A percentile compares a stretch with the other conserved stretches of the same genome.
These are phyloP conservation scores for Syngnathoides biaculeatus DNA, from an alignment of 2,113 vertebrate species.

Conservation along the genomic window DNA sequence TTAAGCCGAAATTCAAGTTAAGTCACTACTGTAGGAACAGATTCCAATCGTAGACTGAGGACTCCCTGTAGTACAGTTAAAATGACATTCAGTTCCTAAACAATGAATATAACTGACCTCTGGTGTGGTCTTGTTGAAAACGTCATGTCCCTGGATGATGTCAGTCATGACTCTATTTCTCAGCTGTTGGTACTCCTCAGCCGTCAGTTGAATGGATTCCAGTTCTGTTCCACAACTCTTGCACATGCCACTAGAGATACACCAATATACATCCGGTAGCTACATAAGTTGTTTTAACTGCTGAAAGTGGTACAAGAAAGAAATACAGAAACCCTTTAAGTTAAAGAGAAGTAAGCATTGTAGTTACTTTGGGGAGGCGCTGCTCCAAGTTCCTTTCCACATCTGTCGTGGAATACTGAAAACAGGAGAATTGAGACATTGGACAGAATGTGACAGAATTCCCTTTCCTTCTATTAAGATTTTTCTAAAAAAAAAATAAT, in stretches of 20 bases:
- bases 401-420: conserved; percentile 77
- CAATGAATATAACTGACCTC: conserved; percentile 57
- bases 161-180: conserved; percentile 80
- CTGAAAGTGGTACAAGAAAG: neutral
- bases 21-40: no score
- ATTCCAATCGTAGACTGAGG: no score
- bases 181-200: conserved; percentile 82
- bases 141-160: conserved; percentile 84
- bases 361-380: conserved; percentile 75
- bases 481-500: neutral
- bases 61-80: neutral
- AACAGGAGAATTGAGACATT: neutral
- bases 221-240: conserved; percentile 74
- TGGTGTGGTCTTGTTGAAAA: conserved; percentile 89
- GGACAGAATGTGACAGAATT: neutral
- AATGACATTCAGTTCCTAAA: neutral
- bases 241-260: conserved; percentile 78
- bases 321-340: neutral
- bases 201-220: conserved; percentile 83
- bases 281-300: neutral
- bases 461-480: neutral
- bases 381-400: conserved; percentile 82
- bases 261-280: neutral
- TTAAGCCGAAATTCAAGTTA: no score
- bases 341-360: neutral